Evolutionary conservation across 1,140 invertebrate species (phyloP).

Genomic region (Tachypleus tridentatus): DNA sequence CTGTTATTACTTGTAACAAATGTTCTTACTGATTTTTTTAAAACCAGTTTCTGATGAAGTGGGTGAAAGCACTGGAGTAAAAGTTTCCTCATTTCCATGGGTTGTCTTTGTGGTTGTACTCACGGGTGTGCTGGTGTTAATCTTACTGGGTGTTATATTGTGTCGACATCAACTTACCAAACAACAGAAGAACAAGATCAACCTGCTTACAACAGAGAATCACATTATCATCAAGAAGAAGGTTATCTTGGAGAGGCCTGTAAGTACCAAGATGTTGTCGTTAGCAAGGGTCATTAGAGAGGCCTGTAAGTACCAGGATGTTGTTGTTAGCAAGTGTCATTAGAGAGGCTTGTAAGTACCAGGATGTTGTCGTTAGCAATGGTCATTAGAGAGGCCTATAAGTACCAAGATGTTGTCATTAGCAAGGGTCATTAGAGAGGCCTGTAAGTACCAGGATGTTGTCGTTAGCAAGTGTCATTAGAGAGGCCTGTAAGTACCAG

Average conservation of each 20-base stretch:
- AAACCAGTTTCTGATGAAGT: background rate
- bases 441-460: no score
- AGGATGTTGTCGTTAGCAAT: no score
- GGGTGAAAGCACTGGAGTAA: background rate
- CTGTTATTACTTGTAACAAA: no score
- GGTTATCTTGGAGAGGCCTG: slow-evolving; percentile 23
- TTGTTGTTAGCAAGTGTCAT: background rate
- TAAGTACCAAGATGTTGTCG: background rate
- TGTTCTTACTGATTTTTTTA: no score
- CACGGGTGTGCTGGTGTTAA: slow-evolving; percentile 2
- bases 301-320: background rate
- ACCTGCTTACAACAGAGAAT: slow-evolving; percentile 7
- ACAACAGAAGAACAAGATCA: slow-evolving; percentile 10
- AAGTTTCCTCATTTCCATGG: background rate
- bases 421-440: no score
- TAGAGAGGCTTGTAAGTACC: slow-evolving; percentile 16
- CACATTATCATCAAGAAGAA: slow-evolving; percentile 24
- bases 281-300: slow-evolving; percentile 13
- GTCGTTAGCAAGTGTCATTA: no score
- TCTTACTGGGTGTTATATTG: background rate
- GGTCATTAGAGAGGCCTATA: slow-evolving; percentile 16
- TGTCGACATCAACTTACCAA: background rate
- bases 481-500: no score
- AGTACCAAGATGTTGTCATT: background rate
- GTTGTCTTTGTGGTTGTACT: slow-evolving; percentile 3